A percentile compares a stretch with the other conserved stretches of the same genome.
Evolutionary conservation across 2,113 vertebrate species (phyloP).

Genomic region (Triplophysa tibetana): DNA sequence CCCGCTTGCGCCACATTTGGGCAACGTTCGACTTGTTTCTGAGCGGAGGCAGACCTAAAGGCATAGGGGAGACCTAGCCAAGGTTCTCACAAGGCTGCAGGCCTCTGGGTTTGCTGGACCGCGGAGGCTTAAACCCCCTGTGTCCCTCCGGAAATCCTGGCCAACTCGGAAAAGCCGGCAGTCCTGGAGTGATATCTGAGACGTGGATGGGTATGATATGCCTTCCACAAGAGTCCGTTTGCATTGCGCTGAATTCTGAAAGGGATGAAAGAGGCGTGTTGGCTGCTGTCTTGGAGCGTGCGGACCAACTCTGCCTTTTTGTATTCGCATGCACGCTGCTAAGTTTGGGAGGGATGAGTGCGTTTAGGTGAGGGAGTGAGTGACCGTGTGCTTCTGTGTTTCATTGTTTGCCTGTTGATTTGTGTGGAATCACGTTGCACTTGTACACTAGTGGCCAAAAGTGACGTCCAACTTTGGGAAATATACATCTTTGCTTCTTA

Average conservation of each 20-base stretch:
- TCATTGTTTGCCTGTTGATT: no score
- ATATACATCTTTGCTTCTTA: no score
- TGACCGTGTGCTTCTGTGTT: background rate
- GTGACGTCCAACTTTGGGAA: no score
- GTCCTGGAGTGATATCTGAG: conserved; percentile 68
- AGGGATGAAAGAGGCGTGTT: conserved; percentile 72
- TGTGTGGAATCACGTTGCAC: no score
- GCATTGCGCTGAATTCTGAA: conserved; percentile 70
- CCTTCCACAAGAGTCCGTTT: conserved; percentile 74
- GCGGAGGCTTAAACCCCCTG: conserved; percentile 73
- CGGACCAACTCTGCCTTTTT: conserved; percentile 37
- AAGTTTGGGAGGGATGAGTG: background rate
- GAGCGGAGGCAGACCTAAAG: conserved; percentile 72
- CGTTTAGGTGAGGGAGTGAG: no score
- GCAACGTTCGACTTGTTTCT: conserved; percentile 70
- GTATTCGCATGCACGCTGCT: background rate
- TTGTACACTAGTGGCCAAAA: no score
- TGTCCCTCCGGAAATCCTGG: conserved; percentile 66
- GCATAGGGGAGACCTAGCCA: conserved; percentile 67
- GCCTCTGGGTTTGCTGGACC: conserved; percentile 77
- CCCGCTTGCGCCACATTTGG: conserved; percentile 71
- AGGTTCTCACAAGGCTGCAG: conserved; percentile 70
- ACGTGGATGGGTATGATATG: conserved; percentile 75
- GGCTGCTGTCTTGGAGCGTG: conserved; percentile 54
- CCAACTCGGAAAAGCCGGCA: conserved; percentile 74